A percentile compares a stretch with the other conserved stretches of the same genome.
These are phyloP conservation scores for Diachrysia chrysitis DNA, from an alignment of 2,888 invertebrate species.

Conservation along the genomic window DNA sequence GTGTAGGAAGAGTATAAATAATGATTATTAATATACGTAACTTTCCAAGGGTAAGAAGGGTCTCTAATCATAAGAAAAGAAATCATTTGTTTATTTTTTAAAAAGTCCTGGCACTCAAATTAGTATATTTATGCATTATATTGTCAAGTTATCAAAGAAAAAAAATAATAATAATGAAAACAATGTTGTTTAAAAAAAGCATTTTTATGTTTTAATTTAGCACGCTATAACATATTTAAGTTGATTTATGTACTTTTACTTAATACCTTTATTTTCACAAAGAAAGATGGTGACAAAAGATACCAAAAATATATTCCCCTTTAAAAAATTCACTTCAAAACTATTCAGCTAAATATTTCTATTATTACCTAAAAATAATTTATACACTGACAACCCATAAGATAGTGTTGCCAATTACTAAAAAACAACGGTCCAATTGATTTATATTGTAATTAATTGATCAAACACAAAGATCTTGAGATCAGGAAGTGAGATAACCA, in stretches of 20 bases:
- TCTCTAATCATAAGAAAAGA: too few species aligned
- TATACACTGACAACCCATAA: conserved; percentile 27
- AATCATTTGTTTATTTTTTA: too few species aligned
- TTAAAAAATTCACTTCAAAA: not conserved
- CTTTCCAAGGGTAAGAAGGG: too few species aligned
- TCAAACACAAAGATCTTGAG: conserved; percentile 54
- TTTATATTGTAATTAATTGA: conserved; percentile 60
- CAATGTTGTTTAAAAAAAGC: too few species aligned
- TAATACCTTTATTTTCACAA: not conserved
- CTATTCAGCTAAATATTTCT: not conserved
- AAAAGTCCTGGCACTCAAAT: too few species aligned
- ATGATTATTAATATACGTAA: too few species aligned
- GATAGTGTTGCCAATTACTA: conserved; percentile 37
- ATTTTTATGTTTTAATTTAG: too few species aligned
- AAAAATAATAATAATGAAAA: too few species aligned
- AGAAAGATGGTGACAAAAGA: conserved; percentile 2
- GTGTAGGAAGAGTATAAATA: not conserved
- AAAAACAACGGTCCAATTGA: conserved; percentile 55
- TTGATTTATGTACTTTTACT: not conserved
- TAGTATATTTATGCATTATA: too few species aligned
- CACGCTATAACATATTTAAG: not conserved
- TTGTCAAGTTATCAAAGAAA: too few species aligned
- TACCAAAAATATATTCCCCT: not conserved
- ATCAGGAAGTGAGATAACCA: conserved; percentile 50
- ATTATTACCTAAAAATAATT: conserved; percentile 12